Base-by-base conservation (phyloP, 2,797 vertebrate genomes). In the Rhinatrema bivittatum region DNA sequence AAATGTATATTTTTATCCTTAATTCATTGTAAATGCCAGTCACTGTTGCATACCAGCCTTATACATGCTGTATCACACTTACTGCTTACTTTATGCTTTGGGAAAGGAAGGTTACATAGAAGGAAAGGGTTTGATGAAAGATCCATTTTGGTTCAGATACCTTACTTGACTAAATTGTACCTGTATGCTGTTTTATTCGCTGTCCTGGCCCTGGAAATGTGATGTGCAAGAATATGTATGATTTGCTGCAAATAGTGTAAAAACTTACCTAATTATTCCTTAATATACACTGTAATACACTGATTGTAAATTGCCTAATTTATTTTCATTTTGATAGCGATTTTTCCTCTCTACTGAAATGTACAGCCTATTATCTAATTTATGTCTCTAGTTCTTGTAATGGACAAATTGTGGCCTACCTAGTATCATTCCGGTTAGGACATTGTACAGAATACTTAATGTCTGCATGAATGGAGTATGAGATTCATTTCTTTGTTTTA, bases 251-350 rank as follows among this genome's bases (percentile, higher is more conserved):
- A 63, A 68, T 61, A 73, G 63, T 70, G 66, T 60, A 50, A 20
- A 53, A 59, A 65, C 50, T 57, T 66, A 28, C 45, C 53, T 69
- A 68, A 60, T 18, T 60, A 50, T 72, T 66, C 30, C 36, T 50
- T 78, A 11, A 55, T 68, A 44, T 65, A 76, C 71, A 53, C 68
- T 71, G 30, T 73, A 68, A 71, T 54, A 54, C 57, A 66, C 50
- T 58, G 68, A 62, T 63, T 84, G 70, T 81, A 79, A 81, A 80
- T 72, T 34, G 58, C 53, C 69, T 80, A 76, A 81, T 78, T 84
- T 82, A 81, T 82, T 80, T 78, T 67, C 73, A 10, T 65, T 59
- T 54, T 66, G 69, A 70, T 56, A 50, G 53, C 56, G 53, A 6
- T n/a, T n/a, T n/a, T 46, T 44, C 39, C 46, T 55, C 48, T 5